Conservation (phyloP, 2,797 vertebrate species). For the Amniataba percoides region DNA sequence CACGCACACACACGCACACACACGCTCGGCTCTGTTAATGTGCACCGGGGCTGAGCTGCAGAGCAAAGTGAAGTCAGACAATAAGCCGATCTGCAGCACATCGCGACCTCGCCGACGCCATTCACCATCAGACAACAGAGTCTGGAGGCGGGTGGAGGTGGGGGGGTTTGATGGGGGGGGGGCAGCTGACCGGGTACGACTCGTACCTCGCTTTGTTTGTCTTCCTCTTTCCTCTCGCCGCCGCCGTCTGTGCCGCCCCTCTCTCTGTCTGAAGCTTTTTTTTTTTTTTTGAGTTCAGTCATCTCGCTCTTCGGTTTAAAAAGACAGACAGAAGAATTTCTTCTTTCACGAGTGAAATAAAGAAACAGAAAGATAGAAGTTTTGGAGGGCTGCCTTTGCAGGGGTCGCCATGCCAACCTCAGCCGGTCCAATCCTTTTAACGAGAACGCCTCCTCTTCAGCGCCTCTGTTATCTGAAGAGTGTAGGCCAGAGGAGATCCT, state of each 20-base stretch:
- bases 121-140: slow-evolving; percentile 21
- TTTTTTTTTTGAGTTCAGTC: slow-evolving; percentile 39
- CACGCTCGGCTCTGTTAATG: slow-evolving; percentile 18
- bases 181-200: slow-evolving; percentile 3
- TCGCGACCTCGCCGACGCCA: slow-evolving; percentile 3
- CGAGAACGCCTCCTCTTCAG: slow-evolving; percentile 59
- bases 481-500: slow-evolving; percentile 49
- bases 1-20: slow-evolving; percentile 1
- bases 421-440: slow-evolving; percentile 65
- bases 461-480: slow-evolving; percentile 45
- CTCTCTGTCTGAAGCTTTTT: slow-evolving; percentile 37
- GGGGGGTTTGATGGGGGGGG: too few species aligned
- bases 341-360: slow-evolving; percentile 32
- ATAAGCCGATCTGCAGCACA: not conserved
- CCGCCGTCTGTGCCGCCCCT: not conserved
- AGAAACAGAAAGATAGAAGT: slow-evolving; percentile 25
- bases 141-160: slow-evolving; percentile 1
- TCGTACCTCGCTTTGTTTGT: slow-evolving; percentile 22
- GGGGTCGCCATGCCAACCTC: slow-evolving; percentile 66
- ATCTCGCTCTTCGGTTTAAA: slow-evolving; percentile 12
- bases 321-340: slow-evolving; percentile 1
- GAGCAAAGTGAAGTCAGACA: slow-evolving; percentile 31
- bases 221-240: not conserved
- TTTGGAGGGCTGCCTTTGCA: slow-evolving; percentile 53
- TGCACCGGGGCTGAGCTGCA: slow-evolving; percentile 32